Base-by-base conservation (phyloP, 2,797 vertebrate genomes). In the Mus spretus region DNA sequence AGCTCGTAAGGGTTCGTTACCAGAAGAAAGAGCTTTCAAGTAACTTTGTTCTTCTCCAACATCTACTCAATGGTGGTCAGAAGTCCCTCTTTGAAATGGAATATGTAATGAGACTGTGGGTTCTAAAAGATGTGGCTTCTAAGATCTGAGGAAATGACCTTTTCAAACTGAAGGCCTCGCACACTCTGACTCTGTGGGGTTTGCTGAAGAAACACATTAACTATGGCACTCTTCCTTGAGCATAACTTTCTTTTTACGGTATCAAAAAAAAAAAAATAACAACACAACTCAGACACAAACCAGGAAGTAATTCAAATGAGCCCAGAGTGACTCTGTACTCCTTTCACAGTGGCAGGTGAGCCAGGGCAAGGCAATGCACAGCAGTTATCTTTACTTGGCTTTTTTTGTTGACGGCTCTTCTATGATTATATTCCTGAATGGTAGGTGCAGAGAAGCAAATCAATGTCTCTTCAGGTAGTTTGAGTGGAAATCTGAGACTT, bases 241-340 rank as follows among this genome's bases (percentile, higher is more conserved):
- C 93, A 94, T 98, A 98, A 98, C 98, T 98, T 98, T 98, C 92
- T 96, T 88, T 89, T 77, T 53, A 40, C 13, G 13, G 61, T 4
- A 63, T 75, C 26, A 31, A 95, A 95, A 97, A 67, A 63, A 63
- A 12, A 14, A 6, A 34, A 34, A 6, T 97, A 96, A 98, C 3
- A 37, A n/a, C 22, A 22, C 12, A 4, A 14, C 74, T 94, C 97
- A 98, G 97, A 97, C 97, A 98, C 91, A 96, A 98, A 98, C 98
- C 98, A 98, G 98, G 98, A 98, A 98, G 98, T 96, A 98, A 98
- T 98, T 98, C 97, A 98, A 97, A 98, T 98, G 98, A 98, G 97
- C 97, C 97, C 97, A 96, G 82, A 98, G 95, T 94, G 98, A 97
- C 97, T 96, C 97, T 98, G 98, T 97, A 93, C 59, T 98, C 96